A percentile compares a stretch with the other conserved stretches of the same genome.
Conservation (phyloP, 2,113 vertebrate species). For the Myiozetetes cayanensis region DNA sequence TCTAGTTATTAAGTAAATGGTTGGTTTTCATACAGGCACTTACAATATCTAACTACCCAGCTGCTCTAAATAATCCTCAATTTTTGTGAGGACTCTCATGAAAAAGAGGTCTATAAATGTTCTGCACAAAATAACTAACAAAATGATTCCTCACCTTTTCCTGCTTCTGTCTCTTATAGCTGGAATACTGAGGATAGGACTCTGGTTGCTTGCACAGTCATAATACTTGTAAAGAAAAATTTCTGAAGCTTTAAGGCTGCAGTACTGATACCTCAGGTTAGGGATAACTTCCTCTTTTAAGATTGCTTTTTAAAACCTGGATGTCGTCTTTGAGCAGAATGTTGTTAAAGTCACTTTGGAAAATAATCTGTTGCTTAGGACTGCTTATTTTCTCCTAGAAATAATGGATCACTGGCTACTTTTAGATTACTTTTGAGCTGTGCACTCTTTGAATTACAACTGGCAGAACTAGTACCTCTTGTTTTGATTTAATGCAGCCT, state of each 20-base stretch:
- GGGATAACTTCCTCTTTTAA: not conserved
- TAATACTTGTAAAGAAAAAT: not conserved
- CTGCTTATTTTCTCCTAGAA: not conserved
- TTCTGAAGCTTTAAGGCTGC: not conserved
- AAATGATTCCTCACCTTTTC: not conserved
- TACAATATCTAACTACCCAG: not conserved
- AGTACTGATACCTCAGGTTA: not conserved
- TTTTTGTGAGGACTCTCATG: not conserved
- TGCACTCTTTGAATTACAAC: not conserved
- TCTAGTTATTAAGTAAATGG: not conserved
- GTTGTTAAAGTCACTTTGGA: not conserved
- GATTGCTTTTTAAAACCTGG: not conserved
- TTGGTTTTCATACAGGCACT: not conserved
- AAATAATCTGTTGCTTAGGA: not conserved
- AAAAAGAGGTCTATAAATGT: not conserved
- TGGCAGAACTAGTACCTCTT: not conserved
- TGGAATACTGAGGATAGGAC: not conserved
- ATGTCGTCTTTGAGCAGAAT: not conserved
- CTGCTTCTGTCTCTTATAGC: not conserved
- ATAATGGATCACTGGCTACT: not conserved
- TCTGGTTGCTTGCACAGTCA: not conserved
- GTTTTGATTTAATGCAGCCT: not conserved
- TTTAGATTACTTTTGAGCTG: not conserved
- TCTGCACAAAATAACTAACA: not conserved
- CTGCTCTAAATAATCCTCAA: not conserved